These are phyloP conservation scores for Misgurnus mizolepis DNA, from an alignment of 2,113 vertebrate species.

Conservation along the genomic window DNA sequence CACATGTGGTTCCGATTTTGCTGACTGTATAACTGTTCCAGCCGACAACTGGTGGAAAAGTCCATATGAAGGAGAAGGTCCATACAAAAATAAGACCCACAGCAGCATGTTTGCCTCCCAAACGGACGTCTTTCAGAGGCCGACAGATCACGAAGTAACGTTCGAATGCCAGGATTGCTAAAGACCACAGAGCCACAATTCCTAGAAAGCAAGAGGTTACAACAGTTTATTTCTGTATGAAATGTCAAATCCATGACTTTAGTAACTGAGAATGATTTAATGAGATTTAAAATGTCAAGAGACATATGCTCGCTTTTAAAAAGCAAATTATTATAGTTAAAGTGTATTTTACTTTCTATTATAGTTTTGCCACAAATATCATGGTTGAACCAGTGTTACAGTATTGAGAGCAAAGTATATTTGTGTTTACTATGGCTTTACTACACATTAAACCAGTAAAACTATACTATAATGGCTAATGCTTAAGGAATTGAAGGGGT, in stretches of 20 bases:
- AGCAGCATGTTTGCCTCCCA: slow-evolving; percentile 76
- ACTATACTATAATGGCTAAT: too few relatives aligned
- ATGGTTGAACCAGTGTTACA: too few relatives aligned
- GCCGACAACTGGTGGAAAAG: slow-evolving; percentile 83
- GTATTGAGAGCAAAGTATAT: too few relatives aligned
- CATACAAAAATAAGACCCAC: slow-evolving; percentile 84
- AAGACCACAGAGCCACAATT: slow-evolving; percentile 88
- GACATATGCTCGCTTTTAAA: too few relatives aligned
- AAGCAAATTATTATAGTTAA: too few relatives aligned
- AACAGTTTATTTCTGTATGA: slow-evolving; percentile 34
- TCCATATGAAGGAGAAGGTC: slow-evolving; percentile 88
- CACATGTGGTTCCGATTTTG: slow-evolving; percentile 91
- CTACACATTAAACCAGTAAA: too few relatives aligned
- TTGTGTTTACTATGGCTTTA: too few relatives aligned
- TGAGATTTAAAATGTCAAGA: too few relatives aligned
- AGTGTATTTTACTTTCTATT: too few relatives aligned
- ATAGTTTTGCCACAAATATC: too few relatives aligned
- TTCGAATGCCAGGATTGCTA: slow-evolving; percentile 86
- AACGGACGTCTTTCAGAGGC: slow-evolving; percentile 73
- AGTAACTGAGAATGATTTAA: too few relatives aligned
- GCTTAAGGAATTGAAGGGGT: too few relatives aligned
- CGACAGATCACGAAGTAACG: slow-evolving; percentile 83
- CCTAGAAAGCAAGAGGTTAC: slow-evolving; percentile 66
- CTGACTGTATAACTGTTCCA: slow-evolving; percentile 91
- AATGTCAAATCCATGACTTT: background rate